Conservation (phyloP, 30 jellyfish, hydroid and myxozoan genomes). For the Aurelia aurita region DNA sequence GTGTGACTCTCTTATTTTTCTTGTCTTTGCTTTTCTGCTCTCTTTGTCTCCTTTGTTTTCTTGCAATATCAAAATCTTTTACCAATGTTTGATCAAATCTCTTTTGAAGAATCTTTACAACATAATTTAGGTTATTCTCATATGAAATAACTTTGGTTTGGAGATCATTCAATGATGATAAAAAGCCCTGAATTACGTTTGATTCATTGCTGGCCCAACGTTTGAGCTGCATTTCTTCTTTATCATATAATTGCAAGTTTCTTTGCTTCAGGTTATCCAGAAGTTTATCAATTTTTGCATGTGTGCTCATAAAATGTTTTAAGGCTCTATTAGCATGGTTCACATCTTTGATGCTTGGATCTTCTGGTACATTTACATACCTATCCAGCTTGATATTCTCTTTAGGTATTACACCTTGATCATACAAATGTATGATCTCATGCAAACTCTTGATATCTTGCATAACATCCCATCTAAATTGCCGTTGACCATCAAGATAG, state of each 20-base stretch:
- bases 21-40: constrained; percentile 19
- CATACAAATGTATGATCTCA: background rate
- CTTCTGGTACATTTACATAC: constrained; percentile 10
- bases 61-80: constrained; percentile 1
- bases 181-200: constrained; percentile 9
- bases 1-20: background rate
- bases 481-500: constrained; percentile 39
- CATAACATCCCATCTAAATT: constrained; percentile 18
- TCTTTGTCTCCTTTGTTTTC: background rate
- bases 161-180: constrained; percentile 28
- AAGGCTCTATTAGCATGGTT: too few relatives aligned
- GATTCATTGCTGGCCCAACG: constrained; percentile 7
- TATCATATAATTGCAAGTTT: too few relatives aligned
- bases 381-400: constrained; percentile 17
- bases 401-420: constrained; percentile 22
- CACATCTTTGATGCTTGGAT: too few relatives aligned
- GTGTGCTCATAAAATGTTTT: too few relatives aligned
- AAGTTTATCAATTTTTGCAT: too few relatives aligned
- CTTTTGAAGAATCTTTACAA: constrained; percentile 43
- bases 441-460: constrained; percentile 21
- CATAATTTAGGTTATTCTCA: constrained; percentile 31
- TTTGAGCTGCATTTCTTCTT: constrained; percentile 9
- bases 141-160: constrained; percentile 27
- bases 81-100: background rate
- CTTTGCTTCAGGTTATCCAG: too few relatives aligned